Evolutionary conservation across 64 coral and sea anemone genomes (phyloP), one percentile per base, ranked within the genome.

Genomic region (Catalaphyllia jardinei): DNA sequence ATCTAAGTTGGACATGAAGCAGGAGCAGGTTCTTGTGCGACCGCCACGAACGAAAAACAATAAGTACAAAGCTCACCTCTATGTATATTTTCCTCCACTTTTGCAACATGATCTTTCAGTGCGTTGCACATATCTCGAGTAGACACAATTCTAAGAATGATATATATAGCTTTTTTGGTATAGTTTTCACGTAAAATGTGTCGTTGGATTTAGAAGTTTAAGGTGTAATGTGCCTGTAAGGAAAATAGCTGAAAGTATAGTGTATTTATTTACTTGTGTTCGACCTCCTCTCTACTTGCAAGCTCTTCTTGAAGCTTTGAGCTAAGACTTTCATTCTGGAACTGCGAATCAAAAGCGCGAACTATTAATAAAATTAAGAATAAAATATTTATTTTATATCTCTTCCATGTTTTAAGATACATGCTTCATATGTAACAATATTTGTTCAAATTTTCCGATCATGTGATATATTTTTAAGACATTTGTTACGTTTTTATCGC

Each of bases 311-410:
- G 97, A 39, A 99, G 78, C 54, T 95, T 99, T 74, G 93, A 86
- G 73, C 97, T 99, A 10, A 99, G 79, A 19, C 74, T 88, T 83
- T 99, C 97, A 79, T 99, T 99, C 67, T 99, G 97, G 28, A 99
- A 88, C 97, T 99, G 30, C 75, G 85, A 52, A 88, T 62, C 4
- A 33, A 78, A 77, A 42, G 63, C 20, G 29, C 25, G 24, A 18
- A 50, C 80, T 27, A 27, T 84, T 8, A 10, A 1, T 49, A 33
- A 74, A 17, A 8, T 22, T 69, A 28, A n/a, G 20, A 27, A 69
- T 4, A 69, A 57, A 14, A 46, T 4, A 8, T 46, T 46, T 5
- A 46, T 46, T 46, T 8, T 46, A 46, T 4, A 46, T 8, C 42
- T 57, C 54, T 57, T 57, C 11, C 1, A 57, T 9, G 10, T 57